Evolutionary conservation across 2,888 invertebrate species (phyloP).

Genomic region (Imbricaverruca yamaguchii): DNA sequence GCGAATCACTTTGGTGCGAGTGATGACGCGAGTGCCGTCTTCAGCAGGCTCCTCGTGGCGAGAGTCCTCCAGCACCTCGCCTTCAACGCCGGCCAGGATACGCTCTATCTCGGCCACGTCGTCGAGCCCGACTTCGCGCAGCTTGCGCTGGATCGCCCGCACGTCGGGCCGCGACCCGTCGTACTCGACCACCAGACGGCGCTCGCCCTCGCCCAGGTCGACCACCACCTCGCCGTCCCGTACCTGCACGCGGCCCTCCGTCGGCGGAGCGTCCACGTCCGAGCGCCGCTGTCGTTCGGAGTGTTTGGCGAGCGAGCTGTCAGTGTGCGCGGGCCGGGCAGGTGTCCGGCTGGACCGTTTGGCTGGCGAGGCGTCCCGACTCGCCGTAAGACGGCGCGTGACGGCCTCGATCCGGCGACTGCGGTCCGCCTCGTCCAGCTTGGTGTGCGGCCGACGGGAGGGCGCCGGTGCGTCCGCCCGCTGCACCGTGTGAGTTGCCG

Average conservation of each 20-base stretch:
- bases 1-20: background rate
- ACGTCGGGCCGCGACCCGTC: background rate
- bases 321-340: no score
- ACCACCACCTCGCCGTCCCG: background rate
- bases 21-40: background rate
- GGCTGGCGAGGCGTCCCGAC: background rate
- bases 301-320: no score
- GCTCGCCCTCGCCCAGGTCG: background rate
- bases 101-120: background rate
- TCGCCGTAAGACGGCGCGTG: background rate
- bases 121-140: background rate
- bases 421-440: no score
- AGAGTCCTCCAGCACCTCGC: background rate
- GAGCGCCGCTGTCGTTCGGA: no score
- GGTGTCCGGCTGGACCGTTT: background rate
- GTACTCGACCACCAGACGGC: constrained; percentile 5
- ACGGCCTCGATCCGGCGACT: background rate
- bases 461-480: background rate
- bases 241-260: background rate
- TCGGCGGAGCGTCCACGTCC: background rate
- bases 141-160: background rate
- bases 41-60: background rate
- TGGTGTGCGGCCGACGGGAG: background rate
- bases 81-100: background rate
- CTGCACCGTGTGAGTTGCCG: background rate